Evolutionary conservation across 2,797 vertebrate genomes (phyloP).

Genomic region (Chloroceryle inda): DNA sequence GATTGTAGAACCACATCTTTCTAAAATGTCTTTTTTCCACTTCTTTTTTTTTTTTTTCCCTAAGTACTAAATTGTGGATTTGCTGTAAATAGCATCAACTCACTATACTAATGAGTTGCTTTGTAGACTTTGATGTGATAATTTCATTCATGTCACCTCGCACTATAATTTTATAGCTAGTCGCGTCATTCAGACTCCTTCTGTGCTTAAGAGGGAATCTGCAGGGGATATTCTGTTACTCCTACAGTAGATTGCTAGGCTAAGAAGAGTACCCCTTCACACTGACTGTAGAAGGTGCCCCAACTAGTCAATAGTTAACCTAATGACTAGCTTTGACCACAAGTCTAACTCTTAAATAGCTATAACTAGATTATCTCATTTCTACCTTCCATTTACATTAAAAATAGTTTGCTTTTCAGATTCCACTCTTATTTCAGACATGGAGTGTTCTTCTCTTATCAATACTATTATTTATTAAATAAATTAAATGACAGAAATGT

Average conservation of each 20-base stretch:
- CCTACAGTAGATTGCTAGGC: not conserved
- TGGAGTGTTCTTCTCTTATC: not conserved
- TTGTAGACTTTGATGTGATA: not conserved
- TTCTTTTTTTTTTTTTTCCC: no score
- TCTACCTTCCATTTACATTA: not conserved
- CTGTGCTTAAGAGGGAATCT: not conserved
- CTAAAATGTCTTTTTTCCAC: not conserved
- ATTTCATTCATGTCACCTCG: not conserved
- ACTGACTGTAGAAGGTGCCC: not conserved
- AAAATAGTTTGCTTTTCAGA: not conserved
- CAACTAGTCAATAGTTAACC: not conserved
- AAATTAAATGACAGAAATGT: not conserved
- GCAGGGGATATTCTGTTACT: not conserved
- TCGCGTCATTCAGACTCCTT: not conserved
- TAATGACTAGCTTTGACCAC: not conserved
- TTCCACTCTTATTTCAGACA: not conserved
- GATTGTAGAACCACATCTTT: not conserved
- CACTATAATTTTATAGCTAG: not conserved
- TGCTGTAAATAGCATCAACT: not conserved
- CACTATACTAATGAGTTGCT: not conserved
- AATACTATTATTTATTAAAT: constrained; percentile 2
- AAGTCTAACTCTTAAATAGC: not conserved
- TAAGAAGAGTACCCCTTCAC: not conserved
- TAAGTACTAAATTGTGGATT: not conserved
- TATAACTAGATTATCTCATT: not conserved